Evolutionary conservation across 2,113 vertebrate genomes (phyloP), one percentile per base, ranked within the genome.

Genomic region (Jacana jacana): DNA sequence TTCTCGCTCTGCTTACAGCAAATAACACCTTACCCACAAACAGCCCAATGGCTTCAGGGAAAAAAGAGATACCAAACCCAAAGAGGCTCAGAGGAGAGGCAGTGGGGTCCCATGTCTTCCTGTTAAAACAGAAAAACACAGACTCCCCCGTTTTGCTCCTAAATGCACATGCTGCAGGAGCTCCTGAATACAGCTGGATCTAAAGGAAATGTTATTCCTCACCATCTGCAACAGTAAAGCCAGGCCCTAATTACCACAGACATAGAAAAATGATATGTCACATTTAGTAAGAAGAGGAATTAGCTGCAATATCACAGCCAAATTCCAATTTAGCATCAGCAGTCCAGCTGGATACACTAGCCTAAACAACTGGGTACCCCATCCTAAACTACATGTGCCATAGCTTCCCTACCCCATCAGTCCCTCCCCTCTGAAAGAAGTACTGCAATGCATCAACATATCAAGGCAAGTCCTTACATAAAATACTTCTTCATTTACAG

Each of bases 331-430:
- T 35, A 75, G 51, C 61, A 82, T n/a, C 78, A 88, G 58, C 49
- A 87, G 60, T 54, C 55, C 84, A 81, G 68, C 91, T 71, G 87
- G 46, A 93, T 51, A 58, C 39, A 13, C 51, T 2, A 6, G 23
- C 69, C 65, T 35, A 10, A 86, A 35, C 5, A 11, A 70, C 17
- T 5, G 1, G 14, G 39, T 4, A 37, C 16, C 42, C 0, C 0
- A 68, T 51, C 33, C 42, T 48, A 40, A 89, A 30, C 13, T 55
- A 39, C 5, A 11, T 8, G 7, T 33, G 15, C 51, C 11, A 15
- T 20, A 46, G 37, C 11, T 57, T 88, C 52, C 61, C 23, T n/a
- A 19, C 13, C 35, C 27, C 17, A 66, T 57, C 42, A 51, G 46
- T 15, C 31, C 44, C 61, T 70, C 30, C n/a, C 19, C 57, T 65